phyloP scores from a whole-genome alignment of 2,888 invertebrate species.

The Euplexia lucipara region DNA sequence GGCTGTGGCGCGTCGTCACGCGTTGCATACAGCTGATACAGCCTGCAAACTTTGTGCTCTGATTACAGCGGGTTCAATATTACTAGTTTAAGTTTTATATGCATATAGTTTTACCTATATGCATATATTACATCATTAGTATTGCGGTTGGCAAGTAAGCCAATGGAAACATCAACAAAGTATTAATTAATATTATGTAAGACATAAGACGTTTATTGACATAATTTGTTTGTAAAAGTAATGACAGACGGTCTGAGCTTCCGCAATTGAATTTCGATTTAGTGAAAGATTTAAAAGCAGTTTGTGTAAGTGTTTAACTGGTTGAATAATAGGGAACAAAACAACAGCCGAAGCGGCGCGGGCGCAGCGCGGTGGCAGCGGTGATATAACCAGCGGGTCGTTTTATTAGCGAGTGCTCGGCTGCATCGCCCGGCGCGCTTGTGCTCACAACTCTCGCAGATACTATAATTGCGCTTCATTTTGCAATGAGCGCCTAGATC shows the following conservation, averaged over 20 bases:
- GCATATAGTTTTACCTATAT: conserved; percentile 2
- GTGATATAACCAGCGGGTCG: conserved; percentile 41
- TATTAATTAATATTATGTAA: conserved; percentile 32
- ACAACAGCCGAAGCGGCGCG: conserved; percentile 31
- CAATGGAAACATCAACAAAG: neutral
- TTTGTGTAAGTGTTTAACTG: conserved; percentile 45
- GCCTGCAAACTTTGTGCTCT: conserved; percentile 38
- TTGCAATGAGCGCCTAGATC: conserved; percentile 34
- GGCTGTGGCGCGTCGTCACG: conserved; percentile 19
- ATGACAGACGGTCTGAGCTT: conserved; percentile 2
- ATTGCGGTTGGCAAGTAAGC: neutral
- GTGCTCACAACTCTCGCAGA: neutral
- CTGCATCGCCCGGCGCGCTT: neutral
- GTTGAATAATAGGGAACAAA: conserved; percentile 58
- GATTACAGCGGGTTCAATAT: conserved; percentile 14
- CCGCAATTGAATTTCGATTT: conserved; percentile 35
- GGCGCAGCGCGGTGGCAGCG: neutral
- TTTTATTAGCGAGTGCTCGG: conserved; percentile 5
- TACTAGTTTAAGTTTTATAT: conserved; percentile 6
- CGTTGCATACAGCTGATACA: conserved; percentile 9
- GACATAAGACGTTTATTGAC: conserved; percentile 9
- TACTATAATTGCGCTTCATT: conserved; percentile 20
- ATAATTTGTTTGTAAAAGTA: conserved; percentile 20
- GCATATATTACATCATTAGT: neutral
- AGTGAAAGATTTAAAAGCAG: conserved; percentile 40